Evolutionary conservation across 1,140 invertebrate genomes (phyloP).

Genomic region (Thaumetopoea pityocampa): DNA sequence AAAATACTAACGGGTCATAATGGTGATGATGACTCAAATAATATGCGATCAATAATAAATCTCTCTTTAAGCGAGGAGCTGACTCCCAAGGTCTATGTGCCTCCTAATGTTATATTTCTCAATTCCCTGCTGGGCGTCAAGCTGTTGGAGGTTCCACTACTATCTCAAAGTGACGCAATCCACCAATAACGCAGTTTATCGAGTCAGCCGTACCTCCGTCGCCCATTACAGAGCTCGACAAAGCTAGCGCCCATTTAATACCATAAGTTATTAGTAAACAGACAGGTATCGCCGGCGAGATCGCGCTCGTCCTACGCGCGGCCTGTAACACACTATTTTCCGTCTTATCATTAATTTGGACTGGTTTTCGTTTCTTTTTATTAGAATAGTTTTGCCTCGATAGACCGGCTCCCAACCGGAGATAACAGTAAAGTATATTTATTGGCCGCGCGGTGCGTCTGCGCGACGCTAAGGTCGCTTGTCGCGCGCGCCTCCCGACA

Average conservation of each 20-base stretch:
- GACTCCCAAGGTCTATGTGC: too few species aligned
- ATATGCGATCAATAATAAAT: too few species aligned
- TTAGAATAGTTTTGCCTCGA: slow-evolving; percentile 70
- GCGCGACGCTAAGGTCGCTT: slow-evolving; percentile 54
- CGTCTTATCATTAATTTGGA: slow-evolving; percentile 70
- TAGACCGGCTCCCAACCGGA: slow-evolving; percentile 65
- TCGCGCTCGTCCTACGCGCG: slow-evolving; percentile 37
- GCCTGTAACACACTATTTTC: slow-evolving; percentile 42
- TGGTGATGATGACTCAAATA: too few species aligned
- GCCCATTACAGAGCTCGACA: not conserved
- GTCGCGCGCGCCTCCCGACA: slow-evolving; percentile 29
- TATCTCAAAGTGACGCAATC: too few species aligned
- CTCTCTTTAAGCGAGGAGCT: too few species aligned
- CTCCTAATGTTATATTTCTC: too few species aligned
- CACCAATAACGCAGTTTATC: not conserved
- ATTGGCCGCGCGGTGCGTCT: slow-evolving; percentile 42
- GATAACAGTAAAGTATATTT: slow-evolving; percentile 74
- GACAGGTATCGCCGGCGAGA: slow-evolving; percentile 5
- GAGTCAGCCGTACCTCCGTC: too few species aligned
- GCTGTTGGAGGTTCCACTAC: too few species aligned
- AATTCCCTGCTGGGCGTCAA: too few species aligned
- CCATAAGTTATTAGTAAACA: slow-evolving; percentile 9
- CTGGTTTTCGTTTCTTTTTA: slow-evolving; percentile 68
- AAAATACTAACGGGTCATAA: too few species aligned
- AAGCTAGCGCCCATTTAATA: not conserved